Evolutionary conservation across 1,140 invertebrate species (phyloP).

Genomic region (Oreohelix idahoensis): DNA sequence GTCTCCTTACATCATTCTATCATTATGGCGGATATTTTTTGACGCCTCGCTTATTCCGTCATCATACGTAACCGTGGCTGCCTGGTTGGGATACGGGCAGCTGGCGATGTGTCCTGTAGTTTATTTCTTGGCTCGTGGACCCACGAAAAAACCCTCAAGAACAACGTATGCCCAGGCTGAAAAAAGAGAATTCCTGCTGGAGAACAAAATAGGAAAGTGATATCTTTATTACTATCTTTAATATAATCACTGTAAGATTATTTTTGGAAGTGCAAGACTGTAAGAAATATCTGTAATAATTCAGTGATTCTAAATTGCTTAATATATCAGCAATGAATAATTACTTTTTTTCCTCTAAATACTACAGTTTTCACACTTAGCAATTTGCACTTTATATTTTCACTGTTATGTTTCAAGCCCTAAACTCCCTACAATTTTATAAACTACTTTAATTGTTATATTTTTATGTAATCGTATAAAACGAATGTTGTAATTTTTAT

Average conservation of each 20-base stretch:
- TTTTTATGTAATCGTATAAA: too few relatives aligned
- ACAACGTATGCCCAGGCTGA: conserved; percentile 37
- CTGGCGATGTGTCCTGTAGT: conserved; percentile 60
- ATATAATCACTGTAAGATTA: not conserved
- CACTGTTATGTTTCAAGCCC: too few relatives aligned
- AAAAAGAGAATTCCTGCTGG: conserved; percentile 47
- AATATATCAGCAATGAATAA: not conserved
- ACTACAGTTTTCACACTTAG: too few relatives aligned
- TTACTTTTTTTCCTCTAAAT: not conserved
- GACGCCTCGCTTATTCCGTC: conserved; percentile 36
- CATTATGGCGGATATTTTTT: conserved; percentile 57
- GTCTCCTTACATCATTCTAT: conserved; percentile 59
- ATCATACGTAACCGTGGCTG: conserved; percentile 50
- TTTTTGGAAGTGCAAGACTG: not conserved
- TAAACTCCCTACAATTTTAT: too few relatives aligned
- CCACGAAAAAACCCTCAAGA: conserved; percentile 31
- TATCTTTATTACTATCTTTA: not conserved
- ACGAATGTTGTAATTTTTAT: too few relatives aligned
- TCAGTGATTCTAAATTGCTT: not conserved
- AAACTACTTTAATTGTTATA: too few relatives aligned
- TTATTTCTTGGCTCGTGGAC: conserved; percentile 47
- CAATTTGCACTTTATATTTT: too few relatives aligned
- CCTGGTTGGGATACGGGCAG: conserved; percentile 60
- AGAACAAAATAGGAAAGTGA: conserved; percentile 45
- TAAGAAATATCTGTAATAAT: not conserved